Conservation (phyloP, 1,140 invertebrate genomes). For the Drosophila albomicans region DNA sequence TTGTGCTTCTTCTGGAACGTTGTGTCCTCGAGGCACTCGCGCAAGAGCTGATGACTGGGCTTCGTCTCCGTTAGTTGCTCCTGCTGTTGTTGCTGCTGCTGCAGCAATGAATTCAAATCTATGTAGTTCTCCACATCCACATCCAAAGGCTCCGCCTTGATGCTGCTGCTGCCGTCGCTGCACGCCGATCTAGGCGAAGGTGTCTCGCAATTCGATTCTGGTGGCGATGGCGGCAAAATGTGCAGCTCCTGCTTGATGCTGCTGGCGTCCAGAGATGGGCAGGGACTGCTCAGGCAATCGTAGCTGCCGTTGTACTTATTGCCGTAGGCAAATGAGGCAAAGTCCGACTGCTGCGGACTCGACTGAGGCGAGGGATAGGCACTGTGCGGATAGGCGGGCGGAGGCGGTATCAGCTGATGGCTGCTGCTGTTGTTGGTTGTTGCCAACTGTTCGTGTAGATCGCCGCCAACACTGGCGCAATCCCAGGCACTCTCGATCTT, state of each 20-base stretch:
- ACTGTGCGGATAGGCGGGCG: conserved; percentile 72
- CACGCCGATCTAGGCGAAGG: conserved; percentile 76
- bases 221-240: conserved; percentile 83
- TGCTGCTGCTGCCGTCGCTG: conserved; percentile 54
- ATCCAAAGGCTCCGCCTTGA: conserved; percentile 81
- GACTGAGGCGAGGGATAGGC: conserved; percentile 82
- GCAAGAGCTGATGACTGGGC: conserved; percentile 91
- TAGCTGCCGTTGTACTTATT: conserved; percentile 62
- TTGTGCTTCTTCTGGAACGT: conserved; percentile 93
- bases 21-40: conserved; percentile 92
- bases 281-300: conserved; percentile 78
- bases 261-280: conserved; percentile 73
- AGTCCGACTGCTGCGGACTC: conserved; percentile 78
- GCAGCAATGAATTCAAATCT: conserved; percentile 73
- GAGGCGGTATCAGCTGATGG: conserved; percentile 74
- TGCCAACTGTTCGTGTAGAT: conserved; percentile 48
- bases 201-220: conserved; percentile 83
- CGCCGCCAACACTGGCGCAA: conserved; percentile 4
- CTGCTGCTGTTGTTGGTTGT: neutral
- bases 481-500: conserved; percentile 81
- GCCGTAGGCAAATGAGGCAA: conserved; percentile 59
- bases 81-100: conserved; percentile 49
- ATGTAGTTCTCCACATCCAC: conserved; percentile 78
- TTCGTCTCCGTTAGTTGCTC: conserved; percentile 63
- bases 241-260: conserved; percentile 83